Evolutionary conservation across 2,113 vertebrate genomes (phyloP).

Genomic region (Strix uralensis): DNA sequence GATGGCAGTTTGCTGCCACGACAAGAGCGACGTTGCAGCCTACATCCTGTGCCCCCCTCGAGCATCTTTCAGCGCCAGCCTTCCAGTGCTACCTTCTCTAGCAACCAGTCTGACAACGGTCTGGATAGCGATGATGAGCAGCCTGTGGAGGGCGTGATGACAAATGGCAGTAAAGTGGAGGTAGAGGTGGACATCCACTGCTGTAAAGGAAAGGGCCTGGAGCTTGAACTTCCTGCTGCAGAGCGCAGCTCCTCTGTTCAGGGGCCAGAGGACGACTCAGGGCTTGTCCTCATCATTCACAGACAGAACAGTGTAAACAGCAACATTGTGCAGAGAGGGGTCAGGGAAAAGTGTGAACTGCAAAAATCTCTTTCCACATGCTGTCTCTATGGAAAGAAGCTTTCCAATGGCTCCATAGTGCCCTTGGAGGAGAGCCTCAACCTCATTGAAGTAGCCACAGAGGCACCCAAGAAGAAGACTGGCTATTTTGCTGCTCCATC

Average conservation of each 20-base stretch:
- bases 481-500: conserved; percentile 95
- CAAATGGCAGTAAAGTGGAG: conserved; percentile 93
- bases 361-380: conserved; percentile 90
- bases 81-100: conserved; percentile 90
- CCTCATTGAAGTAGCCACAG: conserved; percentile 93
- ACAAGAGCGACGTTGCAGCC: conserved; percentile 88
- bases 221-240: conserved; percentile 10
- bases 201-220: conserved; percentile 77
- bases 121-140: conserved; percentile 94
- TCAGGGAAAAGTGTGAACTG: conserved; percentile 84
- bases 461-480: conserved; percentile 93
- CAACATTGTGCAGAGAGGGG: conserved; percentile 76
- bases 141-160: conserved; percentile 89
- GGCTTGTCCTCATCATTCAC: conserved; percentile 72
- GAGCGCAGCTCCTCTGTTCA: neutral
- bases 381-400: conserved; percentile 91
- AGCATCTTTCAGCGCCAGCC: conserved; percentile 90
- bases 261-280: conserved; percentile 67
- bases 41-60: conserved; percentile 82
- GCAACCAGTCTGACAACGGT: conserved; percentile 95
- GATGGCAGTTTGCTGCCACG: conserved; percentile 70
- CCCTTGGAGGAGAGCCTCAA: conserved; percentile 93
- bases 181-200: conserved; percentile 97
- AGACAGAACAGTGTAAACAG: conserved; percentile 90
- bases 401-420: conserved; percentile 94